Conservation (phyloP, 2,797 vertebrate species). For the Trematomus bernacchii region DNA sequence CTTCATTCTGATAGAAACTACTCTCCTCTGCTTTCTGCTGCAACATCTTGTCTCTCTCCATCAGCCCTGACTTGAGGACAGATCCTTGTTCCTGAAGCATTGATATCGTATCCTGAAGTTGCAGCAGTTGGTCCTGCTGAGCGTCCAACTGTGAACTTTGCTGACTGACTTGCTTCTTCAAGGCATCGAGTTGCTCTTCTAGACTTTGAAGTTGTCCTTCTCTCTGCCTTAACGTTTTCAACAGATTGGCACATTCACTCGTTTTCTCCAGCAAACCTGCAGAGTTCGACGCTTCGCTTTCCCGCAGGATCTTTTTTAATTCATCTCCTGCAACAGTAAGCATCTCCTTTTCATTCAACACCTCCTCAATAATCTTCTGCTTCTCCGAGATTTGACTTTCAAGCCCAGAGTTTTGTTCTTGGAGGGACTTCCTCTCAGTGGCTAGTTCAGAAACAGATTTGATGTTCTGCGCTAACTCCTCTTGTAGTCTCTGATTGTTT, state of each 20-base stretch:
- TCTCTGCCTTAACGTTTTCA: slow-evolving; percentile 76
- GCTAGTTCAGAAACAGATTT: slow-evolving; percentile 71
- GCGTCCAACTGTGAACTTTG: slow-evolving; percentile 73
- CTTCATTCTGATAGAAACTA: slow-evolving; percentile 66
- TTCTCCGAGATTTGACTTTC: slow-evolving; percentile 78
- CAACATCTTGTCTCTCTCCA: slow-evolving; percentile 79
- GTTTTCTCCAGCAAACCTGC: slow-evolving; percentile 84
- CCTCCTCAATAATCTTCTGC: slow-evolving; percentile 64
- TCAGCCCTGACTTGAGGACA: slow-evolving; percentile 81
- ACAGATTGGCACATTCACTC: slow-evolving; percentile 81
- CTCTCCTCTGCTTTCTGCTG: slow-evolving; percentile 82
- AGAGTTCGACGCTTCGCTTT: slow-evolving; percentile 76
- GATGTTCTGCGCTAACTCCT: slow-evolving; percentile 74
- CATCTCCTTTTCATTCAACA: slow-evolving; percentile 82
- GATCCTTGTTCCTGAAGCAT: slow-evolving; percentile 86
- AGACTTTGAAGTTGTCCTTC: slow-evolving; percentile 77
- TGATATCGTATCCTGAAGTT: slow-evolving; percentile 80
- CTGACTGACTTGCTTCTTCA: slow-evolving; percentile 74
- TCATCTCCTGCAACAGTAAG: slow-evolving; percentile 75
- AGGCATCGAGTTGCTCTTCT: slow-evolving; percentile 71
- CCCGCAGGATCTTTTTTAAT: slow-evolving; percentile 74
- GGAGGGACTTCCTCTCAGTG: slow-evolving; percentile 72
- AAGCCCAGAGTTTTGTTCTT: slow-evolving; percentile 72
- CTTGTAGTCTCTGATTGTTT: slow-evolving; percentile 80
- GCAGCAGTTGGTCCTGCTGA: slow-evolving; percentile 76